phyloP scores from a whole-genome alignment of 2,888 invertebrate species.

The Mystacides longicornis region DNA sequence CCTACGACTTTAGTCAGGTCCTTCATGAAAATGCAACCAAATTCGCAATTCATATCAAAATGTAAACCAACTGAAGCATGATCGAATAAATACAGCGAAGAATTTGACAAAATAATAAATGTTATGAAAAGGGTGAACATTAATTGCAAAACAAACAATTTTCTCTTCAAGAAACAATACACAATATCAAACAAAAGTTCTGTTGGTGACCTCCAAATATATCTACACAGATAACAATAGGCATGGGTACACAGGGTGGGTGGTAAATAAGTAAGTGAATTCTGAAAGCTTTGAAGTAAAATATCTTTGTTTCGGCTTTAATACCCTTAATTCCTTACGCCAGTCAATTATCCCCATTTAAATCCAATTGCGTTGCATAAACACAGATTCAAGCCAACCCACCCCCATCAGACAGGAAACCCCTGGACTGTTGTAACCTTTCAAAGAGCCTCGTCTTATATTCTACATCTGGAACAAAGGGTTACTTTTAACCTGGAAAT shows the following conservation, averaged over 20 bases:
- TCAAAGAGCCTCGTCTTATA: constrained; percentile 20
- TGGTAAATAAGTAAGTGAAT: background rate
- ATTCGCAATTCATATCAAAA: too few relatives aligned
- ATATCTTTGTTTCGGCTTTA: constrained; percentile 26
- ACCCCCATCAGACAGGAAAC: constrained; percentile 3
- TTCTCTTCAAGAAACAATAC: too few relatives aligned
- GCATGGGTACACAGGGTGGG: too few relatives aligned
- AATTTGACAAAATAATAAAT: too few relatives aligned
- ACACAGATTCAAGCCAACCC: constrained; percentile 15
- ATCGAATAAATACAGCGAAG: too few relatives aligned
- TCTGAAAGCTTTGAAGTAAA: constrained; percentile 22
- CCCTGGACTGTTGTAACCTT: background rate
- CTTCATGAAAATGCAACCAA: too few relatives aligned
- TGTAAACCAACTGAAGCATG: too few relatives aligned
- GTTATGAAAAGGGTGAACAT: too few relatives aligned
- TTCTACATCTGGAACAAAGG: constrained; percentile 23
- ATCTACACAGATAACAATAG: too few relatives aligned
- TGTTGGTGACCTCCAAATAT: background rate
- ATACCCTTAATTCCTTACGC: constrained; percentile 26
- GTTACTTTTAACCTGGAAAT: too few relatives aligned
- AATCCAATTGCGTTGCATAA: constrained; percentile 27
- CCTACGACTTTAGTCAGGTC: too few relatives aligned
- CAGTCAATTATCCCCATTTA: constrained; percentile 27
- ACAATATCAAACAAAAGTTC: background rate
- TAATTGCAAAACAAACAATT: too few relatives aligned